phyloP scores from a whole-genome alignment of 2,888 invertebrate genomes.

The Parnassius apollo region DNA sequence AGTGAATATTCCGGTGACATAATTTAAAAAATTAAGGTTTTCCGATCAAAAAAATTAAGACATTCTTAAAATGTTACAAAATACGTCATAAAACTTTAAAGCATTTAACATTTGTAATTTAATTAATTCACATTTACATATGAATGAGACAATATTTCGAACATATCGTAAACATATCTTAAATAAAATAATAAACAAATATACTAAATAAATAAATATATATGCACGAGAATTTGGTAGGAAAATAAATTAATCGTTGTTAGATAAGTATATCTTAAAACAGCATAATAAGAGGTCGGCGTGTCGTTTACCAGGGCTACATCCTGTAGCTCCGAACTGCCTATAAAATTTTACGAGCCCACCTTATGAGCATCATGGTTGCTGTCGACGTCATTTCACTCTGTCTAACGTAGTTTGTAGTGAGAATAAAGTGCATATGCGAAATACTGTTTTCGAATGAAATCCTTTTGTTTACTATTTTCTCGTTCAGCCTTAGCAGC shows the following conservation, averaged over 20 bases:
- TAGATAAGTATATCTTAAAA: conserved; percentile 64
- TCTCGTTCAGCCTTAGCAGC: no score
- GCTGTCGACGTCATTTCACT: conserved; percentile 65
- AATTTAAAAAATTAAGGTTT: no score
- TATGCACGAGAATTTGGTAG: conserved; percentile 41
- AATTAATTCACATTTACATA: no score
- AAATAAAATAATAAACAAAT: no score
- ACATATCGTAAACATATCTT: no score
- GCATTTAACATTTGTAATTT: no score
- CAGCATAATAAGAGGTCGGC: conserved; percentile 55
- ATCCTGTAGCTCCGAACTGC: conserved; percentile 56
- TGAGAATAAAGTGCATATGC: conserved; percentile 44
- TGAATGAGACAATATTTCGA: no score
- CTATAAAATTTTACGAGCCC: conserved; percentile 76
- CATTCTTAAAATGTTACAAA: no score
- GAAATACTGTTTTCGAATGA: conserved; percentile 38
- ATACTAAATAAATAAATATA: no score
- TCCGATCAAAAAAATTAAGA: no score
- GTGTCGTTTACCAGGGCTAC: conserved; percentile 53
- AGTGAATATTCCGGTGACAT: background rate
- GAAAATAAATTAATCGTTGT: conserved; percentile 74
- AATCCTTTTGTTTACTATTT: background rate
- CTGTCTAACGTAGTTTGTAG: conserved; percentile 58
- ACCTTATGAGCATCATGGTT: conserved; percentile 68
- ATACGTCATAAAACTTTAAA: no score